Conservation (phyloP, 2,888 invertebrate species). For the Conus canariensis region DNA sequence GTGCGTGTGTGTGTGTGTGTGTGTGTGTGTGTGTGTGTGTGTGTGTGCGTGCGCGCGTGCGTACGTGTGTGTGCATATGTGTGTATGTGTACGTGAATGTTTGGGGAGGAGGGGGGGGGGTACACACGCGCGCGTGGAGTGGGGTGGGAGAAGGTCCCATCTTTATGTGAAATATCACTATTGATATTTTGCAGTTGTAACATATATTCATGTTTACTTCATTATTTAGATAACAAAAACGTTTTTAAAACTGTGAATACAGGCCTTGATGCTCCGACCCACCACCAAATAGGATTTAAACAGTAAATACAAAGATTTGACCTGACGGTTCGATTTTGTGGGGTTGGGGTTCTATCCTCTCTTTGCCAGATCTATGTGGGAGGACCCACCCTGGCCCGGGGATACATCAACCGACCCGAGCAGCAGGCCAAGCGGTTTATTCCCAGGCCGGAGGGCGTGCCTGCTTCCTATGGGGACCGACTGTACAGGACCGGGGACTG, state of each 20-base stretch:
- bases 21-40: too few species aligned
- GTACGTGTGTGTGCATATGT: neutral
- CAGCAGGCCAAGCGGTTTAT: conserved; percentile 74
- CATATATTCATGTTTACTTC: too few species aligned
- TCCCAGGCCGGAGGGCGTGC: conserved; percentile 61
- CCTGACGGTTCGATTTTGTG: too few species aligned
- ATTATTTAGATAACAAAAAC: too few species aligned
- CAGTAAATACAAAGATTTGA: too few species aligned
- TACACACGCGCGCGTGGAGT: neutral
- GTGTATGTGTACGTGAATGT: conserved; percentile 22
- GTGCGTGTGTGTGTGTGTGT: too few species aligned
- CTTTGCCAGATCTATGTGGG: conserved; percentile 71
- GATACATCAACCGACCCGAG: conserved; percentile 79
- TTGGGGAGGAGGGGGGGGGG: neutral
- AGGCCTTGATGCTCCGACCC: too few species aligned
- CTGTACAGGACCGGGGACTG: conserved; percentile 79
- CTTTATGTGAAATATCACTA: too few species aligned
- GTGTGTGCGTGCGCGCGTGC: too few species aligned
- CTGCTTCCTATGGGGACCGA: conserved; percentile 55
- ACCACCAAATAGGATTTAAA: too few species aligned
- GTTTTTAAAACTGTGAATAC: too few species aligned
- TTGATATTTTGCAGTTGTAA: too few species aligned
- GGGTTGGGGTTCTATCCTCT: neutral
- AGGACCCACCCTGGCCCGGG: conserved; percentile 78
- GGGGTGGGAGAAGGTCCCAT: neutral